These are phyloP conservation scores for Apeltes quadracus DNA, from an alignment of 2,113 vertebrate genomes.

Conservation along the genomic window DNA sequence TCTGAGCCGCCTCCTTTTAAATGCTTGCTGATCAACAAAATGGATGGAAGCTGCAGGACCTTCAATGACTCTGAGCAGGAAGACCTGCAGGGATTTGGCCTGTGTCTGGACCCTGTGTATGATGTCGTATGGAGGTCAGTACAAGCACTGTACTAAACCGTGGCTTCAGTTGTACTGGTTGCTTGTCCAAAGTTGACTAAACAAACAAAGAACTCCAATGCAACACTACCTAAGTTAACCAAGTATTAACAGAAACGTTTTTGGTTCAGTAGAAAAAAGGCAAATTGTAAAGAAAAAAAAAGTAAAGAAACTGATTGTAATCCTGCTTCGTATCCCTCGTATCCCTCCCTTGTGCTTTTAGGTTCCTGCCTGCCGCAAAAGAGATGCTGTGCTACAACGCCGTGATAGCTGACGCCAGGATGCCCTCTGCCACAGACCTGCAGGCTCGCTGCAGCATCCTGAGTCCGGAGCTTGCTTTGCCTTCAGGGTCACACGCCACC, in stretches of 20 bases:
- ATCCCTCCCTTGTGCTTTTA: slow-evolving; percentile 49
- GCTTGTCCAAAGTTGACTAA: background rate
- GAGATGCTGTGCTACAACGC: slow-evolving; percentile 98
- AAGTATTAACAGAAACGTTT: no score
- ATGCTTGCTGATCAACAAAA: slow-evolving; percentile 98
- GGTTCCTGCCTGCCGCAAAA: slow-evolving; percentile 88
- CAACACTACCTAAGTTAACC: no score
- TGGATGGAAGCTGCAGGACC: slow-evolving; percentile 97
- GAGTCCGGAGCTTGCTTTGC: slow-evolving; percentile 94
- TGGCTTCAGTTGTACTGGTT: background rate
- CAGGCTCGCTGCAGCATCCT: slow-evolving; percentile 94
- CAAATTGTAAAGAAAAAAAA: no score
- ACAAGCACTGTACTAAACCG: background rate
- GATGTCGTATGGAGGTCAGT: slow-evolving; percentile 98
- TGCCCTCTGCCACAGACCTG: slow-evolving; percentile 90
- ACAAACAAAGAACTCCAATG: no score
- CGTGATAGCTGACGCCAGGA: slow-evolving; percentile 94
- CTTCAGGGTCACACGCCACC: slow-evolving; percentile 90
- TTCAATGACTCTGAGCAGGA: slow-evolving; percentile 99
- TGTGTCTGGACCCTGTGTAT: slow-evolving; percentile 98
- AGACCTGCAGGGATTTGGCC: slow-evolving; percentile 95
- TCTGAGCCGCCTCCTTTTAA: slow-evolving; percentile 97
- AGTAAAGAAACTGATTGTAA: no score
- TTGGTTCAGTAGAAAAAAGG: no score
- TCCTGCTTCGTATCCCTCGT: background rate